A percentile compares a stretch with the other conserved stretches of the same genome.
phyloP scores from a whole-genome alignment of 2,888 invertebrate genomes.

The Stegana nigrithorax region DNA sequence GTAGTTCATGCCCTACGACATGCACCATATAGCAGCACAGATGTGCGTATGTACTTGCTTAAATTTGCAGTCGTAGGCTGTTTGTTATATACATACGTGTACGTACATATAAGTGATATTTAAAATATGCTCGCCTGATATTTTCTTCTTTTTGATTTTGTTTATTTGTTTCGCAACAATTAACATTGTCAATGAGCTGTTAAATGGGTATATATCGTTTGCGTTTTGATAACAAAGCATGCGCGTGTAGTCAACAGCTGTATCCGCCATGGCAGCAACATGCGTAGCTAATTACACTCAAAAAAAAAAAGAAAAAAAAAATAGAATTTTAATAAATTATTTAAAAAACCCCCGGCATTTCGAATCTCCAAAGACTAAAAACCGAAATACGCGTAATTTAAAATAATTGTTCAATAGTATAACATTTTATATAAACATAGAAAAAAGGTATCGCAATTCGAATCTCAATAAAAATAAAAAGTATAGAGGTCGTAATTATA shows the following conservation, averaged over 20 bases:
- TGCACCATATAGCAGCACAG: no score
- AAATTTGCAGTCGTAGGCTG: no score
- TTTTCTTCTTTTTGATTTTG: constrained; percentile 1
- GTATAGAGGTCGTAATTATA: constrained; percentile 23
- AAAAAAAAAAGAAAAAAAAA: constrained; percentile 14
- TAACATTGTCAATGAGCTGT: constrained; percentile 23
- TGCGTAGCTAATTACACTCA: constrained; percentile 44
- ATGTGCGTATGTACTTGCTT: no score
- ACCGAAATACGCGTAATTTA: no score
- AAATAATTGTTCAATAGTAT: constrained; percentile 1
- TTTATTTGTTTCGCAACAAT: constrained; percentile 4
- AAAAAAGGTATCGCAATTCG: constrained; percentile 32
- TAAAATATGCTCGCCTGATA: no score
- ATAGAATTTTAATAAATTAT: constrained; percentile 37
- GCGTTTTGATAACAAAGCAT: constrained; percentile 3
- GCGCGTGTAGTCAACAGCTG: neutral
- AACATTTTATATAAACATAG: constrained; percentile 21
- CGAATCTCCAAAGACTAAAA: constrained; percentile 54
- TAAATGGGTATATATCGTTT: constrained; percentile 5
- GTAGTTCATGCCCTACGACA: no score
- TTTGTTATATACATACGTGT: no score
- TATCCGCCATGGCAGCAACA: constrained; percentile 8
- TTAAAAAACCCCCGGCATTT: no score
- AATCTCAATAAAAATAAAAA: constrained; percentile 44
- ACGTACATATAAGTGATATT: no score